Evolutionary conservation across 2,888 invertebrate genomes (phyloP).

Genomic region (Spodoptera littoralis): DNA sequence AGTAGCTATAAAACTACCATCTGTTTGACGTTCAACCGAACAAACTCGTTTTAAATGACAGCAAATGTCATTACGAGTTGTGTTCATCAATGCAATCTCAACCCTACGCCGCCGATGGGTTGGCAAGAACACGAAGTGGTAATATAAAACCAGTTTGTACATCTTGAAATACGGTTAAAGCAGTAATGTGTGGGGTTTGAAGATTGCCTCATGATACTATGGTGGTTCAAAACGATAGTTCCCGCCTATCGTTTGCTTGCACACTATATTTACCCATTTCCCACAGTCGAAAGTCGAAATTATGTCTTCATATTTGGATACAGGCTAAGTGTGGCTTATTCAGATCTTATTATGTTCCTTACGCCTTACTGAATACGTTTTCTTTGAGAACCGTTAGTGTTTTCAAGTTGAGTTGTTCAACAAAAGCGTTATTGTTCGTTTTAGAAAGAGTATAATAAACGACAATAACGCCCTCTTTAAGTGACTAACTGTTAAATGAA

Average conservation of each 20-base stretch:
- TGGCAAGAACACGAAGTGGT: conserved; percentile 34
- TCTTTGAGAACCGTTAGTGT: background rate
- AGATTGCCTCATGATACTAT: conserved; percentile 42
- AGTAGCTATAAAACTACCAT: too few relatives aligned
- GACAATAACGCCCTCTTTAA: too few relatives aligned
- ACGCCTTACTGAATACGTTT: background rate
- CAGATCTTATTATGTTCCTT: background rate
- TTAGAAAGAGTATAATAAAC: too few relatives aligned
- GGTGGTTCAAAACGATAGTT: conserved; percentile 31
- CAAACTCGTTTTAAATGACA: conserved; percentile 1
- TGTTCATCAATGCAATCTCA: background rate
- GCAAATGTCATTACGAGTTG: background rate
- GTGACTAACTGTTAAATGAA: too few relatives aligned
- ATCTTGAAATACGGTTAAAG: conserved; percentile 36
- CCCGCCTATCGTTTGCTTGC: conserved; percentile 27
- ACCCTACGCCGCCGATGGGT: conserved; percentile 10
- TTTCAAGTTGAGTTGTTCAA: too few relatives aligned
- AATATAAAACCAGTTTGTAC: conserved; percentile 24
- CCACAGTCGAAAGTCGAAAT: conserved; percentile 42
- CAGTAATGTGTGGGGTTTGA: conserved; percentile 25
- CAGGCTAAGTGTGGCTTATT: conserved; percentile 16
- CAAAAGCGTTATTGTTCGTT: too few relatives aligned
- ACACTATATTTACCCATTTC: conserved; percentile 42
- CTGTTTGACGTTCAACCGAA: background rate
- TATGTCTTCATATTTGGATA: conserved; percentile 21